Conservation (phyloP, 2,113 vertebrate genomes). For the Tichodroma muraria region DNA sequence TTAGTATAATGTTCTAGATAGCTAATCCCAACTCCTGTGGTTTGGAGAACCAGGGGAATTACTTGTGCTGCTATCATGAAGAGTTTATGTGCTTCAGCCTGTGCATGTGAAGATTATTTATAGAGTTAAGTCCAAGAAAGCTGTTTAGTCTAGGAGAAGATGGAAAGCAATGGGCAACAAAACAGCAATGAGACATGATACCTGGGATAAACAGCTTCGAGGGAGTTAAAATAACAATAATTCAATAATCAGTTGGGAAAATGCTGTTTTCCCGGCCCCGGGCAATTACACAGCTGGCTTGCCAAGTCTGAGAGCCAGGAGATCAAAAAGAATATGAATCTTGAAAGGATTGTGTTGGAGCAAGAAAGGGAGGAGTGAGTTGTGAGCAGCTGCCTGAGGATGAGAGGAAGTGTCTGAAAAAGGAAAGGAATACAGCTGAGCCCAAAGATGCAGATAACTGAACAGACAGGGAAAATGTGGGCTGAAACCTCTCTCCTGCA, state of each 20-base stretch:
- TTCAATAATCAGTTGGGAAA: neutral
- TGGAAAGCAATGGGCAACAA: neutral
- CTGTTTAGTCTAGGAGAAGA: slow-evolving; percentile 34
- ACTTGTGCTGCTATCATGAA: neutral
- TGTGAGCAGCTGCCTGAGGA: neutral
- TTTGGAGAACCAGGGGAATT: neutral
- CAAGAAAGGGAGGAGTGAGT: neutral
- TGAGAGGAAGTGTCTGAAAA: neutral
- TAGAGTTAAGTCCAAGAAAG: neutral
- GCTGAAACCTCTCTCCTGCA: neutral
- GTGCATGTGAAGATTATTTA: neutral
- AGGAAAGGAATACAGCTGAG: neutral
- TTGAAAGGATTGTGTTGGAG: neutral
- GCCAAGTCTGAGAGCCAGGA: slow-evolving; percentile 30
- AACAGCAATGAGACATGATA: neutral
- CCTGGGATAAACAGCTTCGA: slow-evolving; percentile 39
- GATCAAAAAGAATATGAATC: slow-evolving; percentile 30
- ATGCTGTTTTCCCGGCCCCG: neutral
- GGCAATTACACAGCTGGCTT: neutral
- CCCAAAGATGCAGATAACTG: neutral
- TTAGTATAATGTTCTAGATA: neutral
- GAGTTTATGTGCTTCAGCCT: neutral
- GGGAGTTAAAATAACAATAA: slow-evolving; percentile 34
- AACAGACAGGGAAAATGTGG: neutral
- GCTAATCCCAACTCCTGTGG: neutral